Conservation (phyloP, 2,797 vertebrate species). For the Rhynchonycteris naso region DNA sequence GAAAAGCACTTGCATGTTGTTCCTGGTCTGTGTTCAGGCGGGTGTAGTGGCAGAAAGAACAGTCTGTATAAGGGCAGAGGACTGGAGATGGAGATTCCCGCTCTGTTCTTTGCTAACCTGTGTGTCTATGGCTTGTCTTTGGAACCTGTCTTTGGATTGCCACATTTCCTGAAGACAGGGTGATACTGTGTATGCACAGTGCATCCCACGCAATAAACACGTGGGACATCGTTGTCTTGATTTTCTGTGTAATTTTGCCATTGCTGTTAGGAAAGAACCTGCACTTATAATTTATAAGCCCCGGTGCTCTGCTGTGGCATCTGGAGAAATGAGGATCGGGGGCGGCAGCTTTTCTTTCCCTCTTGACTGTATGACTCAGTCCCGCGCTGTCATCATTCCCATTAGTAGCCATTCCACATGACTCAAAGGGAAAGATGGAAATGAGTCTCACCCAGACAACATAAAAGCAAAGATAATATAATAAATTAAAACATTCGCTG, state of each 20-base stretch:
- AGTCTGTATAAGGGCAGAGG: background rate
- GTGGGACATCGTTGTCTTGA: background rate
- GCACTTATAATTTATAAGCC: background rate
- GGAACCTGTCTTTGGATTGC: background rate
- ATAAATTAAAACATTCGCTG: background rate
- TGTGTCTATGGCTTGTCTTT: background rate
- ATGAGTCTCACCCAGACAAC: conserved; percentile 9
- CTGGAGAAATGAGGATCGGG: conserved; percentile 46
- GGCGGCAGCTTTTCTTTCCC: background rate
- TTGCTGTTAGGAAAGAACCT: background rate
- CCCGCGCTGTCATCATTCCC: conserved; percentile 31
- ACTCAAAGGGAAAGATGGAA: conserved; percentile 52
- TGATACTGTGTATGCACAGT: background rate
- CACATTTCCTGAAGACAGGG: background rate
- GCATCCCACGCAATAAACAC: background rate
- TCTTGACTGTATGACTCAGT: conserved; percentile 53
- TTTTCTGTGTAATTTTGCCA: background rate
- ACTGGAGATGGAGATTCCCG: background rate
- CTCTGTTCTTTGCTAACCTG: background rate
- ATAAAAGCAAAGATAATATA: conserved; percentile 28
- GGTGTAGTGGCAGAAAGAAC: background rate
- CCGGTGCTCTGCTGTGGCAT: background rate
- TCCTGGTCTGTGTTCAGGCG: background rate
- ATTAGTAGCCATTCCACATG: conserved; percentile 45
- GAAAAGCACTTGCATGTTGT: background rate